These are phyloP conservation scores for Cancer borealis DNA, from an alignment of 2,888 invertebrate genomes.

Conservation along the genomic window DNA sequence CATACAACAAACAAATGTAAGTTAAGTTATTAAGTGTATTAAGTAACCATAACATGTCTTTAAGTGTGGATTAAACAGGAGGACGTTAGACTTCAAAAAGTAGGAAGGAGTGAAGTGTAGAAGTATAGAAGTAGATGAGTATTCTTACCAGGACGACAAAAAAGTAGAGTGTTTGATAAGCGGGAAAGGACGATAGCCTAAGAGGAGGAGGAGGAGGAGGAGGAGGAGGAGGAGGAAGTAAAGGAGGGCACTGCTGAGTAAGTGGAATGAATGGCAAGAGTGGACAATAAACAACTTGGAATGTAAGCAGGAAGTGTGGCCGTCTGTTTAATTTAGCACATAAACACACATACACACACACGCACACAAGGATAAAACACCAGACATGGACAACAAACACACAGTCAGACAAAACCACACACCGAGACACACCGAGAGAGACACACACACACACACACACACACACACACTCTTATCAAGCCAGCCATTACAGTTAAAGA, in stretches of 20 bases:
- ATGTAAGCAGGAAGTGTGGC: constrained; percentile 21
- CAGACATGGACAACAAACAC: background rate
- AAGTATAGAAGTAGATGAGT: background rate
- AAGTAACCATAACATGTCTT: too few relatives aligned
- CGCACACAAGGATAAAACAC: background rate
- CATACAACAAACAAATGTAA: background rate
- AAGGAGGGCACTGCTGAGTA: background rate
- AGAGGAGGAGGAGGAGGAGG: background rate
- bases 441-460: background rate
- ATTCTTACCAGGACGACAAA: background rate
- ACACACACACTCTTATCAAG: constrained; percentile 25
- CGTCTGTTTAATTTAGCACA: background rate
- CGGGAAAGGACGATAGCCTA: background rate
- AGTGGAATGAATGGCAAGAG: background rate
- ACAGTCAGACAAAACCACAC: background rate
- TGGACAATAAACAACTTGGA: background rate
- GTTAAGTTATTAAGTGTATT: too few relatives aligned
- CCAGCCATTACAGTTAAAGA: constrained; percentile 6
- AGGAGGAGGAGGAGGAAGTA: background rate
- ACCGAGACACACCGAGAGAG: background rate
- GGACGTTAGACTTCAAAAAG: too few relatives aligned
- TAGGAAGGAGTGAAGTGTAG: background rate
- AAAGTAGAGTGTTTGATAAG: background rate
- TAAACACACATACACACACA: background rate
- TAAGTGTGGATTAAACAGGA: too few relatives aligned